These are phyloP conservation scores for Cynaeus angustus DNA, from an alignment of 2,888 invertebrate genomes.

Conservation along the genomic window DNA sequence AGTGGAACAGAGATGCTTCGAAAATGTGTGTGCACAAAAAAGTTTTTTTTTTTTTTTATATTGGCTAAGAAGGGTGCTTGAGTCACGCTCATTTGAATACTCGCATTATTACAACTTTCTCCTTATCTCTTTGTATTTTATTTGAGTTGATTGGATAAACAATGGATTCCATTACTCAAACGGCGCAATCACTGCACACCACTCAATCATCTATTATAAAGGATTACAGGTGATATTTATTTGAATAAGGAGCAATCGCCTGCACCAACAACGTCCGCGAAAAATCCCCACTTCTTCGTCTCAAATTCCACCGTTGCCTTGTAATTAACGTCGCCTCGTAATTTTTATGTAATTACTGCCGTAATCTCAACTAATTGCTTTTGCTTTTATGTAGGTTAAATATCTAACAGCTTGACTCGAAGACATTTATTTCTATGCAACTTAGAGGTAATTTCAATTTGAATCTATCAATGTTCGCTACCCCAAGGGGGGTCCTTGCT, in stretches of 20 bases:
- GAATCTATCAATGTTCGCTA: constrained; percentile 30
- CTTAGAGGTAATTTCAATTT: constrained; percentile 31
- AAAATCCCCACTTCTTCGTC: constrained; percentile 3
- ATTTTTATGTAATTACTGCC: constrained; percentile 7
- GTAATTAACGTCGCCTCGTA: constrained; percentile 7
- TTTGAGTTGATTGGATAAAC: constrained; percentile 46
- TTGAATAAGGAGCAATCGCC: constrained; percentile 17
- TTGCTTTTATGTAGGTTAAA: constrained; percentile 27
- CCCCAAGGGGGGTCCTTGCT: constrained; percentile 13
- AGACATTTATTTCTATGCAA: constrained; percentile 11
- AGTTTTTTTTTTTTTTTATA: too few relatives aligned
- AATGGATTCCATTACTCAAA: constrained; percentile 50
- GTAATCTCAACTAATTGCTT: constrained; percentile 10
- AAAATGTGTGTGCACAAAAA: too few relatives aligned
- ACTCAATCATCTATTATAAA: constrained; percentile 49
- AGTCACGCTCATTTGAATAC: background rate
- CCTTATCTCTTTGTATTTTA: constrained; percentile 45
- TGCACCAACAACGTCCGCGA: background rate
- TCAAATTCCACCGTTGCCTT: background rate
- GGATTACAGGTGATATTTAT: constrained; percentile 40
- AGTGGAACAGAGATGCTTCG: background rate
- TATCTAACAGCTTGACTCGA: constrained; percentile 6
- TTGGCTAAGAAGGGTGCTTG: too few relatives aligned
- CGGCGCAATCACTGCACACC: constrained; percentile 44
- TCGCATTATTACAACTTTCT: constrained; percentile 45